phyloP scores from a whole-genome alignment of 30 jellyfish, hydroid and myxozoan species.

The Haliclystus octoradiatus region DNA sequence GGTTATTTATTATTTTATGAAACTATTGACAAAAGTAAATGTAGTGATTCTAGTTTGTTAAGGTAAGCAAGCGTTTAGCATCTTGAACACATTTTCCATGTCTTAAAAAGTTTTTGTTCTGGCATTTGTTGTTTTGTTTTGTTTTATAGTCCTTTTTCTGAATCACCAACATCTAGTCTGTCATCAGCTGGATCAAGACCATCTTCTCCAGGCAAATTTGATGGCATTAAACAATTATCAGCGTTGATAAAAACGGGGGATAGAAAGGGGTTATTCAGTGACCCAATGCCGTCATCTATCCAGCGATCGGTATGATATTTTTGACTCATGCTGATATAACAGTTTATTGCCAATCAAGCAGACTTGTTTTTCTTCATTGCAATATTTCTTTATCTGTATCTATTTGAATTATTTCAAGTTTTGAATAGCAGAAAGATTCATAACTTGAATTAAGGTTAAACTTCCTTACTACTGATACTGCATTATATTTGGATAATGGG shows the following conservation, averaged over 20 bases:
- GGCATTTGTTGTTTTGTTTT: neutral
- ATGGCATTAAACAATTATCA: conserved; percentile 74
- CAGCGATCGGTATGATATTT: conserved; percentile 56
- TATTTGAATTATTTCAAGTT: no score
- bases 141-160: conserved; percentile 49
- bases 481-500: no score
- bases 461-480: no score
- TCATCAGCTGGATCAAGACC: conserved; percentile 94
- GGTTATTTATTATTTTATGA: conserved; percentile 94
- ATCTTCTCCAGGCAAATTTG: conserved; percentile 92
- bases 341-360: no score
- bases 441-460: no score
- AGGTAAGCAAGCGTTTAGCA: no score
- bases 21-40: conserved; percentile 75
- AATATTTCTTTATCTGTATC: no score
- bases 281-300: conserved; percentile 72
- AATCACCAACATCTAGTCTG: conserved; percentile 91
- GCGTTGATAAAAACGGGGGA: conserved; percentile 94
- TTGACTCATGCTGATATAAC: no score
- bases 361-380: no score
- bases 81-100: neutral
- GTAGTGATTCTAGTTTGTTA: conserved; percentile 10
- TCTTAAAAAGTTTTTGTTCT: neutral
- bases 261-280: conserved; percentile 75
- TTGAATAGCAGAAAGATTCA: no score